These are phyloP conservation scores for Pelosia muscerda DNA, from an alignment of 2,888 invertebrate species.

Conservation along the genomic window DNA sequence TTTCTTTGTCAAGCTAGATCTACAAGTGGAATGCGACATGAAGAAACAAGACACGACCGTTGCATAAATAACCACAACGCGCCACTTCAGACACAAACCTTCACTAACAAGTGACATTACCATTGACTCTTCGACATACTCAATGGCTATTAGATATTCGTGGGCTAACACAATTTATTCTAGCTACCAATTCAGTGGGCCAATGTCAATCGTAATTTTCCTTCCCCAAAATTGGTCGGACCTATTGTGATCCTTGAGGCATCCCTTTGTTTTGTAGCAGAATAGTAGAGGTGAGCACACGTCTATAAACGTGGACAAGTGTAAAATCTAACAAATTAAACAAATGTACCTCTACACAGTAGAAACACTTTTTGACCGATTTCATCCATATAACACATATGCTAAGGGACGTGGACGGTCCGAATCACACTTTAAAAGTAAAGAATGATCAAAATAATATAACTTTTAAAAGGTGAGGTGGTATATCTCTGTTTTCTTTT, in stretches of 20 bases:
- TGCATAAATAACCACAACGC: conserved; percentile 2
- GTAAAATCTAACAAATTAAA: too few species aligned
- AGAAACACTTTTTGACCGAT: too few species aligned
- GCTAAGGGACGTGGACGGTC: too few species aligned
- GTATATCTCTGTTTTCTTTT: not conserved
- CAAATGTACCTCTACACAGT: too few species aligned
- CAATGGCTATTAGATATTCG: conserved; percentile 26
- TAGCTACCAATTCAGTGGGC: conserved; percentile 25
- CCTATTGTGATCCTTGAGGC: conserved; percentile 3
- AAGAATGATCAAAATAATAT: too few species aligned
- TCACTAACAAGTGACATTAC: conserved; percentile 5
- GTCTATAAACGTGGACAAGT: too few species aligned
- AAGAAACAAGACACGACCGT: conserved; percentile 4
- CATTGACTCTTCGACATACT: not conserved
- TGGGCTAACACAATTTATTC: conserved; percentile 18
- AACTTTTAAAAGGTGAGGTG: too few species aligned
- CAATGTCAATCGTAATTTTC: conserved; percentile 46
- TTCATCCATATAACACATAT: too few species aligned
- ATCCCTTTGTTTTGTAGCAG: not conserved
- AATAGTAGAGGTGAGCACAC: too few species aligned
- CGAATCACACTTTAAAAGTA: too few species aligned
- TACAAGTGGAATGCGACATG: conserved; percentile 4
- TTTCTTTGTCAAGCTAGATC: conserved; percentile 5
- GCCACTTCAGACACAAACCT: not conserved
- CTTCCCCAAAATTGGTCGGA: conserved; percentile 31